A percentile compares a stretch with the other conserved stretches of the same genome.
These are phyloP conservation scores for Paralvinella palmiformis DNA, from an alignment of 1,140 invertebrate genomes.

Conservation along the genomic window DNA sequence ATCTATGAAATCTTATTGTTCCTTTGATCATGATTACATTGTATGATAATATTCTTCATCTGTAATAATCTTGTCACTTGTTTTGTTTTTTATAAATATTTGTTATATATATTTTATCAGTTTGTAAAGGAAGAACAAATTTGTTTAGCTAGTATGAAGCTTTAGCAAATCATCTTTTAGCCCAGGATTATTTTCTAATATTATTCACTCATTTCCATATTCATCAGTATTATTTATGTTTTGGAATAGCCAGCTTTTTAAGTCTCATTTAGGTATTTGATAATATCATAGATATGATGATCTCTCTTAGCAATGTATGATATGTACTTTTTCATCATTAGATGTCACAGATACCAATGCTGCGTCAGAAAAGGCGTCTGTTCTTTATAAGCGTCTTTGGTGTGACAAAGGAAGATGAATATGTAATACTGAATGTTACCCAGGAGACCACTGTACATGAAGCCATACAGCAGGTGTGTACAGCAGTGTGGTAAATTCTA, in stretches of 20 bases:
- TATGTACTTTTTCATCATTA: background rate
- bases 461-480: slow-evolving; percentile 66
- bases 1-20: no score
- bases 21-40: no score
- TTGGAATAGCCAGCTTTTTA: background rate
- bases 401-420: slow-evolving; percentile 77
- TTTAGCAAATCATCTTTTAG: no score
- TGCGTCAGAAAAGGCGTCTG: slow-evolving; percentile 65
- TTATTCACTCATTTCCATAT: background rate
- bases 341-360: background rate
- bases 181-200: no score
- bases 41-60: no score
- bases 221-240: background rate
- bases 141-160: no score
- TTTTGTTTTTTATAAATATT: no score
- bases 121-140: no score
- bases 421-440: slow-evolving; percentile 85
- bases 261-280: background rate
- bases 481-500: background rate
- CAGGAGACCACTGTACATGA: slow-evolving; percentile 81
- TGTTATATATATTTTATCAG: no score
- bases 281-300: background rate
- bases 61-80: no score
- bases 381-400: slow-evolving; percentile 89
- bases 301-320: background rate